A percentile compares a stretch with the other conserved stretches of the same genome.
phyloP scores from a whole-genome alignment of 2,888 invertebrate species.

The Parnassius orleans region DNA sequence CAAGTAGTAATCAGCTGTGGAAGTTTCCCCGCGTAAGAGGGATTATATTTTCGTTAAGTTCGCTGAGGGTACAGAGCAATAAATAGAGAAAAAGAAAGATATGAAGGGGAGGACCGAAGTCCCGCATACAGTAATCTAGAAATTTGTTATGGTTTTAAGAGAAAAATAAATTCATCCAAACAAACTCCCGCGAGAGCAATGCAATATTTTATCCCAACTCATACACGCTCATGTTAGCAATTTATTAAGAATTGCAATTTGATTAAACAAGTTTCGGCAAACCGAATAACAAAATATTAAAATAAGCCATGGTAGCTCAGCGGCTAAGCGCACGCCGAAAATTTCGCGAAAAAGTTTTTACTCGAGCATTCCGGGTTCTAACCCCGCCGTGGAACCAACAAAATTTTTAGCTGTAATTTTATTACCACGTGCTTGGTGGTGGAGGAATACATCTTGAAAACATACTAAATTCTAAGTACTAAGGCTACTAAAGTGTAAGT shows the following conservation, averaged over 20 bases:
- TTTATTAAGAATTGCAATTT: slow-evolving; percentile 30
- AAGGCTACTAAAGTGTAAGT: too few relatives aligned
- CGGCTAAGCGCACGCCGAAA: too few relatives aligned
- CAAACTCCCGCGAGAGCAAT: slow-evolving; percentile 62
- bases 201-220: slow-evolving; percentile 45
- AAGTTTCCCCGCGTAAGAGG: slow-evolving; percentile 74
- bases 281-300: too few relatives aligned
- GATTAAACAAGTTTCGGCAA: slow-evolving; percentile 6
- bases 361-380: too few relatives aligned
- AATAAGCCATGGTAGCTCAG: too few relatives aligned
- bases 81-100: slow-evolving; percentile 67
- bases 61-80: slow-evolving; percentile 71
- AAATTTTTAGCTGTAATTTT: too few relatives aligned
- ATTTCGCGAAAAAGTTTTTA: too few relatives aligned
- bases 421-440: too few relatives aligned
- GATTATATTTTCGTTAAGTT: slow-evolving; percentile 80
- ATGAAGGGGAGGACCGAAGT: slow-evolving; percentile 45
- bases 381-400: too few relatives aligned
- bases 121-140: slow-evolving; percentile 65
- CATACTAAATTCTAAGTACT: too few relatives aligned
- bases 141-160: slow-evolving; percentile 77
- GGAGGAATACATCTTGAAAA: too few relatives aligned
- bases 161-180: slow-evolving; percentile 53
- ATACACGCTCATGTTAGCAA: slow-evolving; percentile 29
- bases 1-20: slow-evolving; percentile 74